Conservation (phyloP, 2,113 vertebrate genomes). For the Equus quagga region DNA sequence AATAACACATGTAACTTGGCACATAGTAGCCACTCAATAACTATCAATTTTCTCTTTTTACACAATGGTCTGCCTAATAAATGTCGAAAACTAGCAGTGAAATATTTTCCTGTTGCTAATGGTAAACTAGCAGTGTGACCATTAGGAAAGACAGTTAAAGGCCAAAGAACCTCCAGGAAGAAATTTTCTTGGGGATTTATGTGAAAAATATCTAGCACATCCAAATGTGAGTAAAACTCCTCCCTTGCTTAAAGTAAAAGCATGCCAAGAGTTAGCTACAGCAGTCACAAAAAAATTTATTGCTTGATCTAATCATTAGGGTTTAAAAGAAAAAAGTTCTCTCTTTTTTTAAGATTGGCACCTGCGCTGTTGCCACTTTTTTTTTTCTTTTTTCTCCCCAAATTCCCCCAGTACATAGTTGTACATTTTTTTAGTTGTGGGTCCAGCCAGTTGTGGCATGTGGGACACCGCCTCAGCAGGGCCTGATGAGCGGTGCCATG, state of each 20-base stretch:
- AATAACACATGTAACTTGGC: slow-evolving; percentile 15
- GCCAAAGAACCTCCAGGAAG: slow-evolving; percentile 23
- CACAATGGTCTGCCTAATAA: not conserved
- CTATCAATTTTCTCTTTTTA: slow-evolving; percentile 47
- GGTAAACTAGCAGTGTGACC: slow-evolving; percentile 10
- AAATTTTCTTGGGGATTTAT: slow-evolving; percentile 48
- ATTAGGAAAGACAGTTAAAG: slow-evolving; percentile 37
- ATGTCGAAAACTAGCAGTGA: slow-evolving; percentile 46
- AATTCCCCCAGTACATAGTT: too few species aligned
- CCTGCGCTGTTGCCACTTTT: too few species aligned
- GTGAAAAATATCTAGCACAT: not conserved
- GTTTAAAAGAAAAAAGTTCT: not conserved
- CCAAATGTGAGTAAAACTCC: slow-evolving; percentile 43
- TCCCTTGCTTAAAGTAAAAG: slow-evolving; percentile 42
- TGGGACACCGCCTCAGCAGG: too few species aligned
- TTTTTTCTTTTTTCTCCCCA: too few species aligned
- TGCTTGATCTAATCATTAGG: slow-evolving; percentile 11
- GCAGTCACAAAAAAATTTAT: not conserved
- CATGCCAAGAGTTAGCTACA: slow-evolving; percentile 21
- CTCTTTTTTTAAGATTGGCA: too few species aligned
- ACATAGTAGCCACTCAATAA: not conserved
- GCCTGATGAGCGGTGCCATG: too few species aligned
- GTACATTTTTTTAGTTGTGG: too few species aligned
- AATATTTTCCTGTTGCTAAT: slow-evolving; percentile 61
- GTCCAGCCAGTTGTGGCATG: too few species aligned